Conservation (phyloP, 1,140 invertebrate species). For the Diabrotica virgifera region DNA sequence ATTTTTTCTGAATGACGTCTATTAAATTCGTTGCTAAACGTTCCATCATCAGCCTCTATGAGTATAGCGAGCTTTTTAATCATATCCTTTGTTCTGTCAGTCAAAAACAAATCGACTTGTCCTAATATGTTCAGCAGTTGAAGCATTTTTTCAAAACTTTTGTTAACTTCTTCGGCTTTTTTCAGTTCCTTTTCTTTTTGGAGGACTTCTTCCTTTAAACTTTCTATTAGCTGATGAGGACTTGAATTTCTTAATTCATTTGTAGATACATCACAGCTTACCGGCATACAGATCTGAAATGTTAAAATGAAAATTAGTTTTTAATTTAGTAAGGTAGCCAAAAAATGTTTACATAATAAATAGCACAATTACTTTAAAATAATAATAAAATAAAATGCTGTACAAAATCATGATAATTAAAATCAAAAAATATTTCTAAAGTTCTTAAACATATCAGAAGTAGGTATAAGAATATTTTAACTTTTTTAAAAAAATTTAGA, state of each 20-base stretch:
- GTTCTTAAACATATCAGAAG: no score
- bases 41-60: constrained; percentile 34
- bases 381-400: no score
- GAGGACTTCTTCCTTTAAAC: constrained; percentile 34
- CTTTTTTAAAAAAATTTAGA: no score
- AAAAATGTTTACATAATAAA: no score
- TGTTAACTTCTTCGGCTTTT: constrained; percentile 38
- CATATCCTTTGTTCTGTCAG: constrained; percentile 36
- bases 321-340: no score
- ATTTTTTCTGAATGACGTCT: not conserved
- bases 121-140: constrained; percentile 44
- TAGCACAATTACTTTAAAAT: no score
- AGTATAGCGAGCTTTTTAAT: constrained; percentile 42
- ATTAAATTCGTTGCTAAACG: constrained; percentile 8
- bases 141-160: constrained; percentile 44
- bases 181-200: constrained; percentile 39
- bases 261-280: no score
- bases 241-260: not conserved
- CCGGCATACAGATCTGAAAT: no score
- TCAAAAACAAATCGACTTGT: constrained; percentile 44
- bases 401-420: no score
- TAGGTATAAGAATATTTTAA: no score
- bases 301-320: no score
- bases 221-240: constrained; percentile 26
- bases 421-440: no score